Conservation (phyloP, 2,797 vertebrate species). For the Hylomyscus alleni region DNA sequence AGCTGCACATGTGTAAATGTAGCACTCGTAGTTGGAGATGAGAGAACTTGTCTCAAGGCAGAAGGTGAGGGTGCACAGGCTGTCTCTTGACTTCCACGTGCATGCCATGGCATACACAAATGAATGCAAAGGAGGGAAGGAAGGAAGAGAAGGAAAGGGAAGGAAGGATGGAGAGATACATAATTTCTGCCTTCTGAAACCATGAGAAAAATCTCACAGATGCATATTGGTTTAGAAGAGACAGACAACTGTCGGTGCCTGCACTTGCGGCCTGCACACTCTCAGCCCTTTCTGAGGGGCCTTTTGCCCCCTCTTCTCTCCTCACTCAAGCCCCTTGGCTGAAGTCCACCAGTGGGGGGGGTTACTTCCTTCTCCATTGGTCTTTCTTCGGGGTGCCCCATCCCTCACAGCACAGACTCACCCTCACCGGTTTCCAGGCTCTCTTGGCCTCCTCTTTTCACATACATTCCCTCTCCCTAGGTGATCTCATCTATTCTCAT, state of each 20-base stretch:
- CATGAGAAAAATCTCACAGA: not conserved
- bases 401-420: not conserved
- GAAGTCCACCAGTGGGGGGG: not conserved
- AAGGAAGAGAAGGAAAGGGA: too few species aligned
- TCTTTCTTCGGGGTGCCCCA: not conserved
- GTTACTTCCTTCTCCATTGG: not conserved
- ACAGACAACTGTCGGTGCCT: not conserved
- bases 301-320: not conserved
- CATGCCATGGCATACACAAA: not conserved
- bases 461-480: conserved; percentile 71
- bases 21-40: not conserved
- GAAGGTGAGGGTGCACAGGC: not conserved
- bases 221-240: not conserved
- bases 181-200: not conserved
- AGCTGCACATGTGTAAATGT: not conserved
- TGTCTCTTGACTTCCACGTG: not conserved
- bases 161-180: not conserved
- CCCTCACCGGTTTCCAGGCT: not conserved
- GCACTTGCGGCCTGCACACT: not conserved
- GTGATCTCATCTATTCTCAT: conserved; percentile 80
- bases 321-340: not conserved
- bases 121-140: too few species aligned
- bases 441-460: conserved; percentile 64
- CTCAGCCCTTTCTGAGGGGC: not conserved
- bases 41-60: not conserved